Conservation (phyloP, 2,888 invertebrate species). For the Plemyria rubiginata region DNA sequence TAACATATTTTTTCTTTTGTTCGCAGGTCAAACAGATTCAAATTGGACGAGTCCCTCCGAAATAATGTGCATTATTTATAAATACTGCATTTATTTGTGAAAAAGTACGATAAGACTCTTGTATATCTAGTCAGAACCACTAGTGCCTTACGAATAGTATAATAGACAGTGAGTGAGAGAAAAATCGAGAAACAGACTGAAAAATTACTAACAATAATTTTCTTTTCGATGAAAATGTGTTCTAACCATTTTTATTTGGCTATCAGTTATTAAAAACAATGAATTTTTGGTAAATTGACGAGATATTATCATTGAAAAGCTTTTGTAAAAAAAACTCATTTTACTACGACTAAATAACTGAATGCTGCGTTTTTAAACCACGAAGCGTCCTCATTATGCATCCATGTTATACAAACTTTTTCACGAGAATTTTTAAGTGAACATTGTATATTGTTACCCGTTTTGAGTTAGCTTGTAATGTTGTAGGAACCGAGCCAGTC, state of each 20-base stretch:
- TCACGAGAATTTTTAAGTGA: conserved; percentile 19
- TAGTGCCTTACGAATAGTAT: conserved; percentile 73
- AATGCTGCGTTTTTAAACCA: neutral
- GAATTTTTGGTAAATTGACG: too few species aligned
- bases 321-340: neutral
- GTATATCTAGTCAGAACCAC: conserved; percentile 78
- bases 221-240: neutral
- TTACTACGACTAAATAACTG: neutral
- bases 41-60: conserved; percentile 78
- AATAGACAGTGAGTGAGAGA: conserved; percentile 43
- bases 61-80: conserved; percentile 67
- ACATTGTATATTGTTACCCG: conserved; percentile 58
- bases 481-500: conserved; percentile 52
- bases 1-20: conserved; percentile 60
- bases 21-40: conserved; percentile 62
- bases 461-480: conserved; percentile 54
- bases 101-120: conserved; percentile 78
- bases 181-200: conserved; percentile 26
- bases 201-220: neutral
- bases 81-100: conserved; percentile 66
- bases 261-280: too few species aligned
- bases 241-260: too few species aligned
- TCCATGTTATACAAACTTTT: conserved; percentile 17
- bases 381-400: neutral
- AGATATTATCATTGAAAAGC: neutral